Evolutionary conservation across 2,797 vertebrate species (phyloP), one percentile per base, ranked within the genome.

Genomic region (Enteromius paludinosus): DNA sequence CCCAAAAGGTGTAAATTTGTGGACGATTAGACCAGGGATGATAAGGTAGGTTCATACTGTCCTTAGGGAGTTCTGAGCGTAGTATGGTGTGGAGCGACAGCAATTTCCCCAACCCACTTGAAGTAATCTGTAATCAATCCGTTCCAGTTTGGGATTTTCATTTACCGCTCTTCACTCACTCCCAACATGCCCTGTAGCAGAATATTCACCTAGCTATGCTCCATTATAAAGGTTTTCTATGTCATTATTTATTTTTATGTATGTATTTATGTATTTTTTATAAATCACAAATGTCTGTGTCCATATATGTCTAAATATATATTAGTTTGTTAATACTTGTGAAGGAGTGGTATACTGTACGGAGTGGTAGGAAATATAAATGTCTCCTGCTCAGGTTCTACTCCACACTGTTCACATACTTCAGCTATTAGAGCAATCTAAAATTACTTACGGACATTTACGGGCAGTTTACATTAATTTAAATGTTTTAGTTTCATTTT

Each of bases 61-160:
- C 71, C 71, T 35, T 38, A 74, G 33, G 33, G 52, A 74, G 6
- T 74, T 38, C n/a, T 38, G 20, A 38, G 20, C 49, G 0, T 23
- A 73, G 71, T 25, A 74, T 74, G 33, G 20, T 56, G 12, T 74
- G 49, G 49, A 23, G 52, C 4, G 52, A 56, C 49, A 56, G 33
- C 33, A 56, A 20, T 71, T 49, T 71, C 25, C 43, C 17, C 43
- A 30, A 49, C 69, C 43, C 8, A 28, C 17, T 12, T 28, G 0
- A 71, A 49, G 43, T 49, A 49, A 74, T 56, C 49, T 74, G 2
- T 56, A 74, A 74, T 74, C 49, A 74, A 25, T 74, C 33, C 49
- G 33, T 74, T 74, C 30, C 33, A 74, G 33, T 74, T 56, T 74
- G 33, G 45, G 70, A 72, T 72, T 72, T 72, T 52, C 45, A 52